Conservation (phyloP, 2,888 invertebrate species). For the Gandaritis pyraliata region DNA sequence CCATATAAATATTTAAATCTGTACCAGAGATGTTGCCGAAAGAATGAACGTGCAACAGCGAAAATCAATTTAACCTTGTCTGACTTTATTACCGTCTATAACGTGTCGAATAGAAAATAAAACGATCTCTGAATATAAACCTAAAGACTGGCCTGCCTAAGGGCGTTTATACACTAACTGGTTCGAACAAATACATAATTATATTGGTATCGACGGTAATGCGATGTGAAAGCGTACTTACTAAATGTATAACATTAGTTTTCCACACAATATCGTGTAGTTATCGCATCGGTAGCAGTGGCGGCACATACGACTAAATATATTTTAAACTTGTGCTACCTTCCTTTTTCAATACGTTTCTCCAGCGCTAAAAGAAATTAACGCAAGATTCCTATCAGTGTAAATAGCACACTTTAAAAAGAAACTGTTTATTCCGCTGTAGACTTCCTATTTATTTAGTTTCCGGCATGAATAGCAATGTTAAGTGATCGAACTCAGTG, state of each 20-base stretch:
- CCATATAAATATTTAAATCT: conserved; percentile 20
- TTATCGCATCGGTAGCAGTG: too few species aligned
- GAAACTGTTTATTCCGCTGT: conserved; percentile 32
- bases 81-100: conserved; percentile 16
- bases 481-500: conserved; percentile 44
- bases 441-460: conserved; percentile 40
- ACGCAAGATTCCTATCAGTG: conserved; percentile 30
- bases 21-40: conserved; percentile 13
- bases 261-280: too few species aligned
- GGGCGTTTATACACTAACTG: too few species aligned
- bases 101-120: conserved; percentile 11
- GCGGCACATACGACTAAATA: too few species aligned
- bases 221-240: too few species aligned
- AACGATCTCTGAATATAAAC: conserved; percentile 12
- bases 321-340: too few species aligned
- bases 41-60: conserved; percentile 23
- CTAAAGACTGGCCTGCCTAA: conserved; percentile 8
- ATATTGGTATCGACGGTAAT: too few species aligned
- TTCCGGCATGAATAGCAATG: conserved; percentile 39
- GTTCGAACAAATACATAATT: too few species aligned
- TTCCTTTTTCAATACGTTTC: background rate
- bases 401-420: conserved; percentile 26
- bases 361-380: conserved; percentile 28
- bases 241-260: too few species aligned
- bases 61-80: conserved; percentile 25